Evolutionary conservation across 2,797 vertebrate genomes (phyloP), one percentile per base, ranked within the genome.

Genomic region (Neomorphus geoffroyi): DNA sequence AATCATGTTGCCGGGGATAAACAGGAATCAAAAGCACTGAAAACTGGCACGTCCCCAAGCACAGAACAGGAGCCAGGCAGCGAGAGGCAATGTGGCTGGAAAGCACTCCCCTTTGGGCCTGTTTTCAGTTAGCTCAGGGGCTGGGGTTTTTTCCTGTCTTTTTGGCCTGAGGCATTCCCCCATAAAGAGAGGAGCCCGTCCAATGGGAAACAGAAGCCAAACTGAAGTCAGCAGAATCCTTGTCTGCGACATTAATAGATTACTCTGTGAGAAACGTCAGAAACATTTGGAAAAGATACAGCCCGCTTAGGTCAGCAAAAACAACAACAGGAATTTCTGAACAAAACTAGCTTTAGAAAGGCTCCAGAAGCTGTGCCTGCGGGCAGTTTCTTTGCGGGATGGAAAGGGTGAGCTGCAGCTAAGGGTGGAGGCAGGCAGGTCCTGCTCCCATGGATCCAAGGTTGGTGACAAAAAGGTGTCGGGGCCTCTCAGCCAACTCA

Each of bases 11-110:
- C 96, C 12, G 74, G 91, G 96, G 95, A 96, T 97, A 97, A 98
- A 98, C 96, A 97, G 94, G 96, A 97, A 97, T 97, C 96, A 97
- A 95, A 97, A 97, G 96, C 97, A 94, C 94, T 10, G 83, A 80
- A 97, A 94, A 53, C 94, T 97, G 97, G 98, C 97, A 89, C 78
- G 7, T 65, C 92, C 97, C 96, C 97, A 98, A 86, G 71, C 64
- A 56, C 53, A 56, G 94, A 96, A 85, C 95, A 90, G 96, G 74
- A 96, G 93, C 74, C 82, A 95, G 92, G 19, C 62, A 87, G 75
- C 10, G 33, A 92, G 86, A 95, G 77, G 64, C 93, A 91, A 61
- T 32, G 71, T 2, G 72, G 87, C 95, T 93, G 83, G 78, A 86
- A 86, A 56, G 54, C 6, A 4, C 75, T 92, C 80, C 90, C 94